A percentile compares a stretch with the other conserved stretches of the same genome.
Evolutionary conservation across 2,113 vertebrate species (phyloP).

Genomic region (Malurus melanocephalus): DNA sequence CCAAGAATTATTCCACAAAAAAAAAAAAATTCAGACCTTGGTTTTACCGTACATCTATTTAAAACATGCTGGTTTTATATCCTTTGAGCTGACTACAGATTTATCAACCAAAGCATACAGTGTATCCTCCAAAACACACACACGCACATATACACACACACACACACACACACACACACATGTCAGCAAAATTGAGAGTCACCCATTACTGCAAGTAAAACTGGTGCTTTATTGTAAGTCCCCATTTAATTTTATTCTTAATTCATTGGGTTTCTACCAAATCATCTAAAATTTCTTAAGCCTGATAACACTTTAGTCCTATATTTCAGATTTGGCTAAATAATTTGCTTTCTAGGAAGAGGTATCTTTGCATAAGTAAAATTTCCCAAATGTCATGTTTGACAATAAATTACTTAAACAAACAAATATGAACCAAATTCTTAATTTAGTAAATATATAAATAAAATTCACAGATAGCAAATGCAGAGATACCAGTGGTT

Average conservation of each 20-base stretch:
- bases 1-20: slow-evolving; percentile 22
- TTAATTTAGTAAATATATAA: neutral
- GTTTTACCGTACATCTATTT: slow-evolving; percentile 12
- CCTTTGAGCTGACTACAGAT: slow-evolving; percentile 12
- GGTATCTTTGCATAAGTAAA: neutral
- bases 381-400: neutral
- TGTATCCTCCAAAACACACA: neutral
- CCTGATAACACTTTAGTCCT: neutral
- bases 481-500: neutral
- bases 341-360: neutral
- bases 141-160: neutral
- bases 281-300: neutral
- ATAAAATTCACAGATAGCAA: neutral
- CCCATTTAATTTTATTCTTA: neutral
- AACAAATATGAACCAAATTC: neutral
- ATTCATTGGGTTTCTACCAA: neutral
- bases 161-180: neutral
- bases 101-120: neutral
- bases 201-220: neutral
- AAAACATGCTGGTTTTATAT: slow-evolving; percentile 14
- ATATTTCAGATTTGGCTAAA: neutral
- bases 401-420: neutral
- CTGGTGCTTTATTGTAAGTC: neutral
- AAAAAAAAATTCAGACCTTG: slow-evolving; percentile 34
- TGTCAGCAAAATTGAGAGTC: neutral